Base-by-base conservation (phyloP, 2,888 invertebrate genomes). In the Agrochola litura region DNA sequence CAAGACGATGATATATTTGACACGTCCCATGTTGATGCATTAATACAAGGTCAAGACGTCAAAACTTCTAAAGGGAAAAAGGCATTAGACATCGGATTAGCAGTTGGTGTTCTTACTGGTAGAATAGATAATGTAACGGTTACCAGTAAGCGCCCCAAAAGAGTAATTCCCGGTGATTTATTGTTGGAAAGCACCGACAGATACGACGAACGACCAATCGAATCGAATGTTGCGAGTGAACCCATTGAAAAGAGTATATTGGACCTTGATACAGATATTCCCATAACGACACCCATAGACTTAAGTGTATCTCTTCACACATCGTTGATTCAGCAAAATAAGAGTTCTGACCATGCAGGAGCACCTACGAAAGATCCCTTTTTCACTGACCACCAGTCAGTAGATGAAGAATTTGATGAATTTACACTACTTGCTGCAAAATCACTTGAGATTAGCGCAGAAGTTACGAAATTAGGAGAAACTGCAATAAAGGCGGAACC, bases 51-150 rank as follows among this genome's bases (percentile, higher is more conserved):
- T 41, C 98, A 98, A 71, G 98, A 98, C 88, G 97, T 97, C 78
- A 95, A 95, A 86, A 97, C 97, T 84, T 97, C 97, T 85, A 98
- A 97, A 90, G 98, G 98, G 19, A 96, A 98, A 90, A 98, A 98
- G 91, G 97, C 98, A 37, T 98, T 99, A 22, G 98, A 98, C 90
- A 97, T 99, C 81, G 99, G 99, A 14, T 97, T 98, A 76, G 99
- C 99, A 16, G 99, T 99, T 86, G 98, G 98, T 92, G 98, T 99
- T 68, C 97, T 99, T 43, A 98, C 99, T 2, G 99, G 99, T 0
- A 97, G 98, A 79, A 98, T 98, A 79, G 98, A 98, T 89, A 97
- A 98, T 90, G 97, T 98, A 9, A 98, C 97, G 86, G 97, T 97
- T 41, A 97, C 97, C 54, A 95, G 97, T 89, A 97, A 94, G 89